A percentile compares a stretch with the other conserved stretches of the same genome.
These are phyloP conservation scores for Emmelina monodactyla DNA, from an alignment of 2,888 invertebrate genomes.

Conservation along the genomic window DNA sequence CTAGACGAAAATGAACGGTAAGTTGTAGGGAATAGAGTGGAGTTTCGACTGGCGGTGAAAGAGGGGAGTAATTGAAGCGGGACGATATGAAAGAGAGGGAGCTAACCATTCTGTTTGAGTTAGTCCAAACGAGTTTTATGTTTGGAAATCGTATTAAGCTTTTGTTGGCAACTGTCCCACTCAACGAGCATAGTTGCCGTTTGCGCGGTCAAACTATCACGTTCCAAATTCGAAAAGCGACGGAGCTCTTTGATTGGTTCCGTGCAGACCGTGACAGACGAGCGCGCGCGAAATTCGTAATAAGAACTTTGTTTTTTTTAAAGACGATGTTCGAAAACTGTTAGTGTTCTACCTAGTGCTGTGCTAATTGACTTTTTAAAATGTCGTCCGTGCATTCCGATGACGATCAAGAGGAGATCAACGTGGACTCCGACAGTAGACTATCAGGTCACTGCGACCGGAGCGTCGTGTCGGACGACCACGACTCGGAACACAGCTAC, in stretches of 20 bases:
- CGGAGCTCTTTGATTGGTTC: slow-evolving; percentile 57
- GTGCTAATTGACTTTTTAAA: slow-evolving; percentile 14
- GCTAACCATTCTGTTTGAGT: slow-evolving; percentile 55
- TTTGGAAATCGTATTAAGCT: slow-evolving; percentile 67
- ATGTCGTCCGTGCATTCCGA: slow-evolving; percentile 66
- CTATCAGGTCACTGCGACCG: slow-evolving; percentile 61
- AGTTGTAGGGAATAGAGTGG: neutral
- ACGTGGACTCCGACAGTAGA: slow-evolving; percentile 72
- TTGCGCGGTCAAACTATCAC: slow-evolving; percentile 61
- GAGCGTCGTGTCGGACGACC: slow-evolving; percentile 63
- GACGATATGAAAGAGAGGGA: slow-evolving; percentile 47
- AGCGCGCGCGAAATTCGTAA: slow-evolving; percentile 35
- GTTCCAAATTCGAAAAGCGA: slow-evolving; percentile 44
- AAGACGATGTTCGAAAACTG: slow-evolving; percentile 21
- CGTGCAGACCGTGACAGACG: slow-evolving; percentile 46
- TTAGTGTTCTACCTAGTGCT: slow-evolving; percentile 23
- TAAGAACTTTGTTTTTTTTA: slow-evolving; percentile 16
- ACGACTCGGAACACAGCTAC: slow-evolving; percentile 64
- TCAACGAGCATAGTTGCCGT: slow-evolving; percentile 63
- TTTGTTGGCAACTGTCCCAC: slow-evolving; percentile 65
- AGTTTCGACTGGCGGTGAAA: slow-evolving; percentile 19
- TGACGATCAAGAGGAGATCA: slow-evolving; percentile 73
- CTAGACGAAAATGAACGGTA: slow-evolving; percentile 19
- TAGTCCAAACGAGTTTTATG: slow-evolving; percentile 66
- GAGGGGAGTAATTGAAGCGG: slow-evolving; percentile 54